phyloP scores from a whole-genome alignment of 1,140 invertebrate species.

The Ericerus pela region DNA sequence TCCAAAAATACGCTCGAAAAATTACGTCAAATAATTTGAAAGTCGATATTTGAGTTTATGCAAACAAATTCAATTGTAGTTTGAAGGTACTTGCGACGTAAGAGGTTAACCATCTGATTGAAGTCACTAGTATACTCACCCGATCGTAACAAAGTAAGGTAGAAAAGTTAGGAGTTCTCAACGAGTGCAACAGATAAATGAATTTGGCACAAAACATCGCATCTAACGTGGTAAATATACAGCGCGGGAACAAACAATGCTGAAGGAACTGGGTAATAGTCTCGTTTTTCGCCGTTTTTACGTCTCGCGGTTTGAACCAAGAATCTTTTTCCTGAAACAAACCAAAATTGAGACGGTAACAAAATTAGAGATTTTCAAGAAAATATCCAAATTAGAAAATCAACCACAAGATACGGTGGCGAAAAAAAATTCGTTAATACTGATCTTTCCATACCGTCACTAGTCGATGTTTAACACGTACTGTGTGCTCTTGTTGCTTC shows the following conservation, averaged over 20 bases:
- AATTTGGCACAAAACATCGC: constrained; percentile 96
- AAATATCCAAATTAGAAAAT: constrained; percentile 31
- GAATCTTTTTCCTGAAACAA: constrained; percentile 62
- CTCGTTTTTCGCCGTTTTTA: constrained; percentile 84
- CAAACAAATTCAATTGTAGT: neutral
- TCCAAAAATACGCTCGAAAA: constrained; percentile 22
- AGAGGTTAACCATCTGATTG: too few relatives aligned
- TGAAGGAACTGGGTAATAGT: constrained; percentile 93
- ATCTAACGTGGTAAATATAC: constrained; percentile 86
- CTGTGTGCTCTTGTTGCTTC: constrained; percentile 86
- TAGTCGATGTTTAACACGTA: constrained; percentile 56
- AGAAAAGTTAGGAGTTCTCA: constrained; percentile 94
- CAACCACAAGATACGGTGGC: neutral
- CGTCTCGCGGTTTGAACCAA: constrained; percentile 78
- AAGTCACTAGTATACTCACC: constrained; percentile 44
- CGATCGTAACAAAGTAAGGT: constrained; percentile 93
- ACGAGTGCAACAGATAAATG: constrained; percentile 82
- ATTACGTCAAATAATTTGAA: neutral
- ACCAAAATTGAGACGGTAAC: constrained; percentile 9
- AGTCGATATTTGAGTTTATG: neutral
- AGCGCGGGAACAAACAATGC: constrained; percentile 88
- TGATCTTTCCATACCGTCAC: constrained; percentile 20
- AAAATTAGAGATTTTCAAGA: constrained; percentile 31
- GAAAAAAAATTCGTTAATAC: neutral
- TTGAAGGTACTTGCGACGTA: neutral